These are phyloP conservation scores for Bilobella aurantiaca DNA, from an alignment of 1,140 invertebrate genomes.

Conservation along the genomic window DNA sequence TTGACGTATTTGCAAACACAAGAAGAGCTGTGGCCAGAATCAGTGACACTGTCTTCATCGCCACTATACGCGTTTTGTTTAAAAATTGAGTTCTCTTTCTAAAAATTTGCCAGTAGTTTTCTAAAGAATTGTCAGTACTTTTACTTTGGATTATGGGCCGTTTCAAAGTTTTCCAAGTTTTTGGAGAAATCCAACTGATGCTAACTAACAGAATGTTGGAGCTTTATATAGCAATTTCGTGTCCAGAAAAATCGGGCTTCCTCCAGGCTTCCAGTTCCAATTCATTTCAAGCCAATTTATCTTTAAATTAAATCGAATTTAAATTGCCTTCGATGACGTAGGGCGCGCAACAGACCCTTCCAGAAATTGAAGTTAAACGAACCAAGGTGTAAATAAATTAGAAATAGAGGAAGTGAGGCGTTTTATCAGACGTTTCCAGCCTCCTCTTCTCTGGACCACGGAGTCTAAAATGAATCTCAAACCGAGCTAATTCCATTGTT, in stretches of 20 bases:
- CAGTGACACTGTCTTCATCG: neutral
- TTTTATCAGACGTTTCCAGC: neutral
- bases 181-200: neutral
- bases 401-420: neutral
- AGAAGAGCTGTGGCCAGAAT: neutral
- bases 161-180: neutral
- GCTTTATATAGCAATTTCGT: neutral
- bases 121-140: neutral
- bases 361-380: neutral
- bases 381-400: neutral
- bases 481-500: neutral
- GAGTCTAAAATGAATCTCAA: no score
- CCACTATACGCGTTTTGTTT: neutral
- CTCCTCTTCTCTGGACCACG: neutral
- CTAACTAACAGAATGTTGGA: neutral
- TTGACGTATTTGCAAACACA: neutral
- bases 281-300: neutral
- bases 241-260: no score
- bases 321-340: neutral
- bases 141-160: neutral
- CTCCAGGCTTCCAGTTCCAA: neutral
- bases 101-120: no score
- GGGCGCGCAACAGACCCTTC: neutral
- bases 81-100: no score
- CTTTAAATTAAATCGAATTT: neutral